Evolutionary conservation across 2,888 invertebrate genomes (phyloP), one percentile per base, ranked within the genome.

Genomic region (Neocrepidodera transversa): DNA sequence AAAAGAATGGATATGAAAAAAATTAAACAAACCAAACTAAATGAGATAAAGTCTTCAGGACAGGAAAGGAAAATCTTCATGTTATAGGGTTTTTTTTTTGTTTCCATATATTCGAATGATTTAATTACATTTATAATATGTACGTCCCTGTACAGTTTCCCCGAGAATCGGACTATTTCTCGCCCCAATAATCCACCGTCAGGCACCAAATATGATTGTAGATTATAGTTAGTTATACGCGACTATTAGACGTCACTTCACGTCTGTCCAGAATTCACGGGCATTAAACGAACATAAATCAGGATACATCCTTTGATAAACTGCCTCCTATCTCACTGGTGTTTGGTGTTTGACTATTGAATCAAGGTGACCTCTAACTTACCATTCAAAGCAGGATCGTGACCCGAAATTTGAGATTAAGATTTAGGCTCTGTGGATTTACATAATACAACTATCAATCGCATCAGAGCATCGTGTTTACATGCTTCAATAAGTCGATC

Each of bases 201-300:
- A 42, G 13, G 23, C 42, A 42, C 23, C 42, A 42, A 20, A 42
- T 42, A 42, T 40, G 40, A 40, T 42, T 42, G 20, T 42, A 8
- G 42, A 42, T 42, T 42, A 42, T 32, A 32, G 32, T 32, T 32
- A 32, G 32, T 32, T 28, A 32, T 11, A 32, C 42, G 42, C 13
- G 42, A 18, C 20, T 6, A 20, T 3, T 42, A 23, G 42, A 42
- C 23, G 42, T 42, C 42, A 42, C 8, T 42, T 42, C 42, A 20
- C 13, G 42, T 42, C 42, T n/a, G 42, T 42, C 42, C 42, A 42
- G 42, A 42, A 42, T 42, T 42, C 42, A 42, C 42, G 42, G 20
- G 8, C 18, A 42, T 42, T 42, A 42, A 42, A 10, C 42, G 42
- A 42, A 18, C 42, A 42, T 42, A 42, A 42, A 42, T 42, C 42